phyloP scores from a whole-genome alignment of 2,888 invertebrate genomes.

The Sarcophaga caerulescens region DNA sequence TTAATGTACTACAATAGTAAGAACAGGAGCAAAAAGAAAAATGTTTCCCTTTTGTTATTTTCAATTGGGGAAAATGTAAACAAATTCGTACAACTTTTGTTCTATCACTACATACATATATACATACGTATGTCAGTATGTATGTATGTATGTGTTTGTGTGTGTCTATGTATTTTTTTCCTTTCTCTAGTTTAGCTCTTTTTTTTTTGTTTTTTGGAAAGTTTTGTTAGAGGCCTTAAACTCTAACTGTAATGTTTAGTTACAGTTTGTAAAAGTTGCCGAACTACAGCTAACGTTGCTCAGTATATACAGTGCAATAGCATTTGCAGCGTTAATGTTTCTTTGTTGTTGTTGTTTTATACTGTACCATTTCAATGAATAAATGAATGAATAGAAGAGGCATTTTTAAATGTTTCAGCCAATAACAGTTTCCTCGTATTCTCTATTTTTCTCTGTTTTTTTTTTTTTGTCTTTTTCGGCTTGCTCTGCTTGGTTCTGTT shows the following conservation, averaged over 20 bases:
- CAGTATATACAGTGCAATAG: not conserved
- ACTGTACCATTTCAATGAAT: slow-evolving; percentile 51
- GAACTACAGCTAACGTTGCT: not conserved
- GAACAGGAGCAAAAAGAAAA: slow-evolving; percentile 2
- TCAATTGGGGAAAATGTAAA: slow-evolving; percentile 66
- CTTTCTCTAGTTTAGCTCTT: slow-evolving; percentile 2
- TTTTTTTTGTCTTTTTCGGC: too few species aligned
- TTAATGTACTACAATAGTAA: not conserved
- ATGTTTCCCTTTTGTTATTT: slow-evolving; percentile 64
- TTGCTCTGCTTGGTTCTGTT: not conserved
- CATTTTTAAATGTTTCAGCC: slow-evolving; percentile 57
- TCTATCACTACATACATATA: not conserved
- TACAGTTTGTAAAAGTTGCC: slow-evolving; percentile 20
- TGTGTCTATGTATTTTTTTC: not conserved
- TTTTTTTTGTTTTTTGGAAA: slow-evolving; percentile 1
- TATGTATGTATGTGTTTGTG: too few species aligned
- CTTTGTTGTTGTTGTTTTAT: slow-evolving; percentile 21
- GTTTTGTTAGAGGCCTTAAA: slow-evolving; percentile 30
- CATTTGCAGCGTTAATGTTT: slow-evolving; percentile 13
- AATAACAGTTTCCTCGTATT: slow-evolving; percentile 49
- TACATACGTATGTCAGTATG: too few species aligned
- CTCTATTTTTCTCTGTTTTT: not conserved
- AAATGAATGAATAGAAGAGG: slow-evolving; percentile 60
- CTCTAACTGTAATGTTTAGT: slow-evolving; percentile 35
- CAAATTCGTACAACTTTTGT: slow-evolving; percentile 56